Evolutionary conservation across 2,797 vertebrate genomes (phyloP).

Genomic region (Astyanax mexicanus): DNA sequence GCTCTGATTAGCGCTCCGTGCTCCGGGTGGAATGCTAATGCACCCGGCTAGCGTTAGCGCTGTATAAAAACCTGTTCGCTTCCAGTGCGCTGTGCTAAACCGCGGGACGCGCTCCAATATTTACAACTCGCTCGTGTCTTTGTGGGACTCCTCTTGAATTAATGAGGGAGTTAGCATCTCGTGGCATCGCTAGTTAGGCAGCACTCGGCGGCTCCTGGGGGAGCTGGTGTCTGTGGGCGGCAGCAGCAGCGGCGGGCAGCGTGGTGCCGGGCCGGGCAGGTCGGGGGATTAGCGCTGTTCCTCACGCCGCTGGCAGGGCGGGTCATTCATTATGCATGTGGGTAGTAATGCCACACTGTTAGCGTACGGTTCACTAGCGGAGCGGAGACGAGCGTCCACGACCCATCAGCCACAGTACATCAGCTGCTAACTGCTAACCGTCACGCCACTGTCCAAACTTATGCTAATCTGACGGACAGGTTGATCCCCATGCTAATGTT

Average conservation of each 20-base stretch:
- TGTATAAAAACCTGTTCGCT: neutral
- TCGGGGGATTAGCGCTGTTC: neutral
- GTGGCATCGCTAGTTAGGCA: too few relatives aligned
- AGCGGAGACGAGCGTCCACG: constrained; percentile 24
- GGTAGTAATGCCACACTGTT: constrained; percentile 46
- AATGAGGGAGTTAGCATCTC: neutral
- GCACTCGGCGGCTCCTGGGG: neutral
- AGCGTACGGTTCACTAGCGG: constrained; percentile 33
- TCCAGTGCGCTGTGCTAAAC: neutral
- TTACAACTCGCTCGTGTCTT: constrained; percentile 14
- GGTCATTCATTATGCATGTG: constrained; percentile 43
- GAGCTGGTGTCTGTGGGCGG: neutral
- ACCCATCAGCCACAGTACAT: neutral
- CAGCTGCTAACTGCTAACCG: constrained; percentile 11
- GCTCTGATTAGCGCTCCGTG: constrained; percentile 2
- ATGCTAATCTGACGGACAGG: constrained; percentile 10
- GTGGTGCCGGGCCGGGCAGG: too few relatives aligned
- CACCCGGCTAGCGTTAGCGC: neutral
- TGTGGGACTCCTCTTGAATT: neutral
- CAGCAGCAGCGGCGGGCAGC: too few relatives aligned
- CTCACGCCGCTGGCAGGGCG: neutral
- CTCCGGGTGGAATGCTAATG: neutral
- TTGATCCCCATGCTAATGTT: neutral
- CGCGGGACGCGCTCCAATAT: neutral
- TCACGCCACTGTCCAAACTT: neutral